Percentiles rank a stretch among this genome's conserved stretches.
Conservation (phyloP, 1,140 invertebrate genomes). For the Trachelipus rathkii region DNA sequence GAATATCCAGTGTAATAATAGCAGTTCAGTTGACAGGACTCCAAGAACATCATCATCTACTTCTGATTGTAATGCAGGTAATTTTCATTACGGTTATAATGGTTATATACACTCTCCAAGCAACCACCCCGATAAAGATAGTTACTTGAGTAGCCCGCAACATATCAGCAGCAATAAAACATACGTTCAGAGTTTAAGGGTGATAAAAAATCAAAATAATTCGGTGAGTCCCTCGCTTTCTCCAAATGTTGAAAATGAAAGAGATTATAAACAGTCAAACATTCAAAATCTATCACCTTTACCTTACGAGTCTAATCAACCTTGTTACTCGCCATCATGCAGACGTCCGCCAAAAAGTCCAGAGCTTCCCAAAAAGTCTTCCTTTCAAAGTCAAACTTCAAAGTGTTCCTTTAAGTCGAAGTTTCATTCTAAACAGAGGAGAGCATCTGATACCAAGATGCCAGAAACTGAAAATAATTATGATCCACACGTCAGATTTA, state of each 20-base stretch:
- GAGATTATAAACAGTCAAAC: not conserved
- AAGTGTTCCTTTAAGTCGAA: not conserved
- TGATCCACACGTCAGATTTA: not conserved
- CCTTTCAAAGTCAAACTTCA: not conserved
- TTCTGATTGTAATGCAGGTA: not conserved
- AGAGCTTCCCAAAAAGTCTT: conserved; percentile 9
- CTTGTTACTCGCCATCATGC: not conserved
- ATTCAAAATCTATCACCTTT: not conserved
- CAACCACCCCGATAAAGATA: not conserved
- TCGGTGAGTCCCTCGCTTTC: not conserved
- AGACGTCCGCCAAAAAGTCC: not conserved
- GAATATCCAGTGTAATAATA: not conserved
- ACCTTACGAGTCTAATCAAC: not conserved
- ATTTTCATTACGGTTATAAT: too few species aligned
- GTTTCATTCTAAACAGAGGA: not conserved
- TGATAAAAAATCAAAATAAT: not conserved
- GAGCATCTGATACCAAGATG: not conserved
- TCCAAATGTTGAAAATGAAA: not conserved
- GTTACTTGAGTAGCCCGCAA: not conserved
- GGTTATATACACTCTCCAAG: not conserved
- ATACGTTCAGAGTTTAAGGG: not conserved
- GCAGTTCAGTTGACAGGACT: not conserved
- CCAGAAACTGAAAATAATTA: not conserved
- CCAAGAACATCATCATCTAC: not conserved
- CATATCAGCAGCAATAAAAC: not conserved